A percentile compares a stretch with the other conserved stretches of the same genome.
Evolutionary conservation across 2,113 vertebrate species (phyloP).

Genomic region (Marmota monax): DNA sequence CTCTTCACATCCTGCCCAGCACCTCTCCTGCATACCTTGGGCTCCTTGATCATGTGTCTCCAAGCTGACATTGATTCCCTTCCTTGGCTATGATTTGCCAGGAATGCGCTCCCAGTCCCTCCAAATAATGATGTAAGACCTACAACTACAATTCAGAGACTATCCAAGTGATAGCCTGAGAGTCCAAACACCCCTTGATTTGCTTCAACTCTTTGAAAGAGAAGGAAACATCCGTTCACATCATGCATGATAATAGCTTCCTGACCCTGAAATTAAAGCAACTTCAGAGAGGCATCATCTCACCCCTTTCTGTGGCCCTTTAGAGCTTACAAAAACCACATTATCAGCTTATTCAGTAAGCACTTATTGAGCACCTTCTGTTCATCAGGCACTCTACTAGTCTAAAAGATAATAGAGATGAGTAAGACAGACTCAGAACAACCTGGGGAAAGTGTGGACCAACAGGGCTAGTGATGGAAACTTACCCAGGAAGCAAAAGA

Average conservation of each 20-base stretch:
- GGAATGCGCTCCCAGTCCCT: background rate
- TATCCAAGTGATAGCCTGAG: background rate
- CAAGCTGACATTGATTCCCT: background rate
- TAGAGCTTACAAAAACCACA: background rate
- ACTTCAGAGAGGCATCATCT: background rate
- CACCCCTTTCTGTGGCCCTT: background rate
- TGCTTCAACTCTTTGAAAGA: background rate
- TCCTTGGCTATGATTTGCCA: background rate
- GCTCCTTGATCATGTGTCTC: background rate
- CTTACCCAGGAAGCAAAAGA: background rate
- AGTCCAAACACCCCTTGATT: background rate
- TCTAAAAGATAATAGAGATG: background rate
- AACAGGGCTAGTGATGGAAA: background rate
- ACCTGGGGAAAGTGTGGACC: background rate
- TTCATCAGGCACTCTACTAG: background rate
- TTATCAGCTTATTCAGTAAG: background rate
- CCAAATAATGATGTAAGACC: background rate
- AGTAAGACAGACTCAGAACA: background rate
- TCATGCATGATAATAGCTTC: background rate
- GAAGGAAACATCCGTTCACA: background rate
- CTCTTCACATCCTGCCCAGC: background rate
- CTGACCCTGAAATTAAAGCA: background rate
- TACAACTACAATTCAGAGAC: background rate
- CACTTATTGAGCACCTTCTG: background rate
- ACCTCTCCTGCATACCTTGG: background rate